Percentiles rank a stretch among this genome's conserved stretches.
These are phyloP conservation scores for Zygothrica quintamaculata DNA, from an alignment of 2,888 invertebrate genomes.

Conservation along the genomic window DNA sequence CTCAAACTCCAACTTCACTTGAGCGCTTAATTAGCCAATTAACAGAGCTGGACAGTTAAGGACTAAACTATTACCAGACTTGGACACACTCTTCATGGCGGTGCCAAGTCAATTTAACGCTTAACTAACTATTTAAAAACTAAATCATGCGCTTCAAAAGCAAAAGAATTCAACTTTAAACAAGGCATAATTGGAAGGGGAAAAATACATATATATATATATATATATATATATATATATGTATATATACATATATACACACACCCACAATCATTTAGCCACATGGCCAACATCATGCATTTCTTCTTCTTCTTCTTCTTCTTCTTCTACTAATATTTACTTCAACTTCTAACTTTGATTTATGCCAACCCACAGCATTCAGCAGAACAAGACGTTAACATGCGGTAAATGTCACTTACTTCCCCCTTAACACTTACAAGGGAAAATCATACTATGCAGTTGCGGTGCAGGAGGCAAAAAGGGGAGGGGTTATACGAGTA, in stretches of 20 bases:
- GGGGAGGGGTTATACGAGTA: neutral
- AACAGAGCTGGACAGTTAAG: slow-evolving; percentile 54
- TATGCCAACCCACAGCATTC: slow-evolving; percentile 44
- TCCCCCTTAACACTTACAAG: neutral
- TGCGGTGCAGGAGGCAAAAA: neutral
- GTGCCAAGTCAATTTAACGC: slow-evolving; percentile 73
- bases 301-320: slow-evolving; percentile 16
- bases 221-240: slow-evolving; percentile 20
- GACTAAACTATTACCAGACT: slow-evolving; percentile 39
- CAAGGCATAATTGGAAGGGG: neutral
- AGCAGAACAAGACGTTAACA: slow-evolving; percentile 41
- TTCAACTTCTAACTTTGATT: slow-evolving; percentile 22
- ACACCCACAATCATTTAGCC: slow-evolving; percentile 8
- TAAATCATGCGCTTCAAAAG: slow-evolving; percentile 47
- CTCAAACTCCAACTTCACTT: slow-evolving; percentile 32
- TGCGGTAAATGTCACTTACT: slow-evolving; percentile 58
- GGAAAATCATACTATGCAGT: slow-evolving; percentile 1
- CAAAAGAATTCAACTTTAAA: neutral
- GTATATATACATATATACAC: slow-evolving; percentile 20
- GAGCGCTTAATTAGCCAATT: slow-evolving; percentile 74
- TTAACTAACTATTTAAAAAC: slow-evolving; percentile 70
- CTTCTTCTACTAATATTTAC: neutral
- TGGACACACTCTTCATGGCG: slow-evolving; percentile 39
- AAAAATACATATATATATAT: slow-evolving; percentile 10
- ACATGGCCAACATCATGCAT: neutral